A percentile compares a stretch with the other conserved stretches of the same genome.
Conservation (phyloP, 2,888 invertebrate species). For the Sialis lutaria region DNA sequence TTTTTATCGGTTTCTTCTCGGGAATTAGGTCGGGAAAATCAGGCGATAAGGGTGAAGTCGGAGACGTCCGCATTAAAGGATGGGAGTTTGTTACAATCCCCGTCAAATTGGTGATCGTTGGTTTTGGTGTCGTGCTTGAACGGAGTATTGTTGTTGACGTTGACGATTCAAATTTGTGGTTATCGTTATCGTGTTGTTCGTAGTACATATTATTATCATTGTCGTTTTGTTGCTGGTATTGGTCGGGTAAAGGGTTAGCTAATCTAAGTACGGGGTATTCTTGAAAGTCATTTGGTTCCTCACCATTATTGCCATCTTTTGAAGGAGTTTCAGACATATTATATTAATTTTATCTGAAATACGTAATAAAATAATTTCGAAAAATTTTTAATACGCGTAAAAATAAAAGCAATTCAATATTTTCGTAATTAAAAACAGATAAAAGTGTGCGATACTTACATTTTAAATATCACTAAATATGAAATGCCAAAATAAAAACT, state of each 20-base stretch:
- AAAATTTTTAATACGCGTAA: not conserved
- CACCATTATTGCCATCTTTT: not conserved
- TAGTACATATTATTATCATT: slow-evolving; percentile 5
- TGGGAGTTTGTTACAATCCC: slow-evolving; percentile 22
- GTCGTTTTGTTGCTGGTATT: slow-evolving; percentile 1
- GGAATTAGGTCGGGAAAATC: slow-evolving; percentile 25
- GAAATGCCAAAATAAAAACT: too few relatives aligned
- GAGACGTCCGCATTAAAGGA: slow-evolving; percentile 20
- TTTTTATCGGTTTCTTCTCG: slow-evolving; percentile 11
- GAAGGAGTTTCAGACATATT: not conserved
- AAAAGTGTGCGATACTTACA: too few relatives aligned
- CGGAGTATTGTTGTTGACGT: not conserved
- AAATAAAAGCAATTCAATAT: not conserved
- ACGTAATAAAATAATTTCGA: not conserved
- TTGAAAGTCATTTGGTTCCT: not conserved
- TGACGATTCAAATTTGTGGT: not conserved
- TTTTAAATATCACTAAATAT: too few relatives aligned
- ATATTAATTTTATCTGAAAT: not conserved
- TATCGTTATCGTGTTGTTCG: slow-evolving; percentile 4
- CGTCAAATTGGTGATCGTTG: slow-evolving; percentile 2
- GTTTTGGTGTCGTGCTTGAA: not conserved
- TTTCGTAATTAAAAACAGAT: not conserved
- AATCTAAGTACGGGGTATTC: slow-evolving; percentile 5
- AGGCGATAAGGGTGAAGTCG: slow-evolving; percentile 17
- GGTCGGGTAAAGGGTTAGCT: slow-evolving; percentile 3